These are phyloP conservation scores for Myodes glareolus DNA, from an alignment of 2,113 vertebrate genomes.

Conservation along the genomic window DNA sequence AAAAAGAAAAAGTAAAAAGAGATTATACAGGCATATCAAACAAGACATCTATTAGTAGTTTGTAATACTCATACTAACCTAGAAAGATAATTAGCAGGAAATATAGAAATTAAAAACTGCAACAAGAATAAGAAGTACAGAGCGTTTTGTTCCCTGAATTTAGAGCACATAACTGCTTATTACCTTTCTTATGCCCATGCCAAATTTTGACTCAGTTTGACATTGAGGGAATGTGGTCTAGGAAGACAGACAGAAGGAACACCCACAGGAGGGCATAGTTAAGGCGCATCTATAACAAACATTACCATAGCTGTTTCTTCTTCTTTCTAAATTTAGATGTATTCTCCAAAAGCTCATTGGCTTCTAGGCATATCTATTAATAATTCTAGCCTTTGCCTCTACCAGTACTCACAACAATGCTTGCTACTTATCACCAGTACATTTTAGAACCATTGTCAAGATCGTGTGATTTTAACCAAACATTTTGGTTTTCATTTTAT, in stretches of 20 bases:
- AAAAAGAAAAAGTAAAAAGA: not conserved
- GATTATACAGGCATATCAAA: not conserved
- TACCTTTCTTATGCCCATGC: not conserved
- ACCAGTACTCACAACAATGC: not conserved
- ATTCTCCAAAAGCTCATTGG: not conserved
- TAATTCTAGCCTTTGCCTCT: not conserved
- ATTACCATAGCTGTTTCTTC: not conserved
- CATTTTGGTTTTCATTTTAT: not conserved
- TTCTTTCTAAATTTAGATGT: slow-evolving; percentile 47
- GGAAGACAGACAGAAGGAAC: not conserved
- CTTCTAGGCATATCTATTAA: not conserved
- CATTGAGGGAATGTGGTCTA: not conserved
- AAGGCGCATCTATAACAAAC: not conserved
- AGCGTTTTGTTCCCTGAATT: not conserved
- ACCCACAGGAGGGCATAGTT: not conserved
- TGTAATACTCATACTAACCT: not conserved
- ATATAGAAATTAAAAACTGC: not conserved
- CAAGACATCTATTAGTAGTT: not conserved
- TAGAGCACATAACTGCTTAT: not conserved
- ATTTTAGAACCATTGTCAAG: not conserved
- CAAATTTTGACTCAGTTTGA: not conserved
- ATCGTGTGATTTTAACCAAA: not conserved
- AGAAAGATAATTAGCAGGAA: slow-evolving; percentile 20
- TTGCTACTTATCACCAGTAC: not conserved
- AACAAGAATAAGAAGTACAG: not conserved